Base-by-base conservation (phyloP, 1,140 invertebrate genomes). In the Patella vulgata region DNA sequence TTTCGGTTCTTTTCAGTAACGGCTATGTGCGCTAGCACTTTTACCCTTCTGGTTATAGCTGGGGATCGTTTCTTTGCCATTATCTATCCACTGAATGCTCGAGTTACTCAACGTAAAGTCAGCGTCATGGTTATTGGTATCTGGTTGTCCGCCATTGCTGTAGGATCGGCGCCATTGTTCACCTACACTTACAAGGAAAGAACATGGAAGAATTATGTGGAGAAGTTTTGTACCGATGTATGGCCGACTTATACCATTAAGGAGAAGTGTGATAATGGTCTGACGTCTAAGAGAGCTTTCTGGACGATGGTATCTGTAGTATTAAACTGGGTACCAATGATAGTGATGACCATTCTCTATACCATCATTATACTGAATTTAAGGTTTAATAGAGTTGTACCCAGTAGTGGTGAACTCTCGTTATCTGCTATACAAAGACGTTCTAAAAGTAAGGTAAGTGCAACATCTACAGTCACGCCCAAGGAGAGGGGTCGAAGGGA, bases 61-160 rank as follows among this genome's bases (percentile, higher is more conserved):
- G 82, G 84, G 23, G 86, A 87, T 67, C 75, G 86, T 1, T 86
- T 86, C 66, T 82, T 86, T 58, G 86, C 86, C 53, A 85, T 87
- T 36, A 75, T 86, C 46, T 85, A 82, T 50, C 86, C 86, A 1
- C 66, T 87, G 30, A 81, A 82, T 50, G 79, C 84, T 4, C 75
- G 84, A 2, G 77, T 85, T 27, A 83, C 85, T 6, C 75, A 85
- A 42, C 73, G 80, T 5, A 70, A 80, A 36, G 82, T 86, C 40
- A 70, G 71, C 19, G 47, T 81, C 14, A 71, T 79, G 8, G 71
- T 85, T 9, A 75, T 84, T 31, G 25, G 75, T 21, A 78, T 87
- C 4, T 87, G 86, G 86, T 12, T 81, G 19, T 39, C 79, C 1
- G 74, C 85, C 19, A 61, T 80, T 6, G 60, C 75, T 0, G 80